phyloP scores from a whole-genome alignment of 2,888 invertebrate genomes.

The Anarsia innoxiella region DNA sequence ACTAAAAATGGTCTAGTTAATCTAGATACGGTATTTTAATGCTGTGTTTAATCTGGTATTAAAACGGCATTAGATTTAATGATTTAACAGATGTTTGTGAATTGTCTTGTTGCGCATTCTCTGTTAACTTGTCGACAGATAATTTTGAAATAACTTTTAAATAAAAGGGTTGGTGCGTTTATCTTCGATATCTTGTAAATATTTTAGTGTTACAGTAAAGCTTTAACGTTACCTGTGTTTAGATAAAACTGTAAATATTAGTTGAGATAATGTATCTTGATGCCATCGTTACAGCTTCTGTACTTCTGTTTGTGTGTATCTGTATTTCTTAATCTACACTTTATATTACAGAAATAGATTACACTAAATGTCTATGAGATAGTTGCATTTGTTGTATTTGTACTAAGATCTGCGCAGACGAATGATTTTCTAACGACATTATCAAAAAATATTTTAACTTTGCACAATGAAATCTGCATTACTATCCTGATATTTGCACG shows the following conservation, averaged over 20 bases:
- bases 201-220: conserved; percentile 38
- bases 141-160: conserved; percentile 18
- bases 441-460: no score
- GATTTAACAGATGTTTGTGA: no score
- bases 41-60: no score
- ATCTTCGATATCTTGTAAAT: conserved; percentile 32
- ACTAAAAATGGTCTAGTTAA: not conserved
- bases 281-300: conserved; percentile 39
- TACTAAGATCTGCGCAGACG: no score
- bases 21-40: no score
- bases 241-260: conserved; percentile 52
- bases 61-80: no score
- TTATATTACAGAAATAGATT: conserved; percentile 2
- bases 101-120: no score
- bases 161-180: conserved; percentile 37
- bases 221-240: conserved; percentile 53
- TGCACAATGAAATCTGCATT: no score
- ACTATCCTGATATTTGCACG: no score
- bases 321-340: conserved; percentile 1
- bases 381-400: conserved; percentile 22
- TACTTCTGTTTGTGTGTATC: not conserved
- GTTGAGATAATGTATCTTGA: conserved; percentile 49
- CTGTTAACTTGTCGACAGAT: conserved; percentile 1
- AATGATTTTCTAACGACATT: no score
- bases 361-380: conserved; percentile 6